Conservation (phyloP, 2,797 vertebrate genomes). For the Microctenopoma stevenorrisi region DNA sequence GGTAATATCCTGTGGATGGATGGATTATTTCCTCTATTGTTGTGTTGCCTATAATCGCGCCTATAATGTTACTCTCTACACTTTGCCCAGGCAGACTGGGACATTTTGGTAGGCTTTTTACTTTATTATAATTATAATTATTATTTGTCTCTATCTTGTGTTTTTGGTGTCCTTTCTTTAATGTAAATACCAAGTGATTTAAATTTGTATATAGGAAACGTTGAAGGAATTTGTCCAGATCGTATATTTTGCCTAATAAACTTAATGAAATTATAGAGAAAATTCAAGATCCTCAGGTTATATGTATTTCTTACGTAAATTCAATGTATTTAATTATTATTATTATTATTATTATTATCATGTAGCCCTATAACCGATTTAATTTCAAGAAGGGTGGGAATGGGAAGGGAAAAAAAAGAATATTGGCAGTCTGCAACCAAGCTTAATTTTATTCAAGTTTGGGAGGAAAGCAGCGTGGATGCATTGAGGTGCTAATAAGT, state of each 20-base stretch:
- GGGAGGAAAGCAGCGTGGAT: constrained; percentile 84
- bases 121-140: constrained; percentile 83
- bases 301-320: constrained; percentile 30
- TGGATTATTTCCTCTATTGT: constrained; percentile 85
- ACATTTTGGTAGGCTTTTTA: constrained; percentile 86
- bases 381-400: constrained; percentile 39
- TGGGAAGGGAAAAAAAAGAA: constrained; percentile 17
- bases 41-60: constrained; percentile 86
- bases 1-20: constrained; percentile 87
- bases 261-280: constrained; percentile 93
- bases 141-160: constrained; percentile 79
- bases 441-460: constrained; percentile 84
- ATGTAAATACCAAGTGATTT: constrained; percentile 96
- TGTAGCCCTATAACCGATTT: not conserved
- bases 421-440: constrained; percentile 62
- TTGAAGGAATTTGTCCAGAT: constrained; percentile 99
- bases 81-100: constrained; percentile 81
- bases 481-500: constrained; percentile 92
- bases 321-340: constrained; percentile 25
- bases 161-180: constrained; percentile 88
- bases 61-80: constrained; percentile 83
- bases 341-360: constrained; percentile 22
- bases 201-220: constrained; percentile 96
- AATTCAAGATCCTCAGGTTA: constrained; percentile 39
- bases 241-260: constrained; percentile 99